A percentile compares a stretch with the other conserved stretches of the same genome.
Conservation (phyloP, 1,140 invertebrate species). For the Drosophila fuyamai region DNA sequence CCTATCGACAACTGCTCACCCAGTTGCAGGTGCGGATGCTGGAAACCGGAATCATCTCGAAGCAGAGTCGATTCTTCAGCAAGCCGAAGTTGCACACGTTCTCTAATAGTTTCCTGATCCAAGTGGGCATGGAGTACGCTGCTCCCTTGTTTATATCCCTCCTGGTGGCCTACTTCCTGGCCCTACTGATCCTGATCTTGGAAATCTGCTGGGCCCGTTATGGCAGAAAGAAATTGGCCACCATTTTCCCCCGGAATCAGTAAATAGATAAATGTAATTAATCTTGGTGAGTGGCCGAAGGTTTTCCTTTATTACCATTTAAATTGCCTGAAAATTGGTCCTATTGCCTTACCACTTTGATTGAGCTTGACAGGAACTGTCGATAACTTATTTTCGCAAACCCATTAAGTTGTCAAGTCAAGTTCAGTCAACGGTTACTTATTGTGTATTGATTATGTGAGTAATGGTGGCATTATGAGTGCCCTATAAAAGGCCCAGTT, state of each 20-base stretch:
- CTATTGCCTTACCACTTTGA: neutral
- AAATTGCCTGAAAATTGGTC: conserved; percentile 8
- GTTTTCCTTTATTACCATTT: neutral
- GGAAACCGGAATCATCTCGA: conserved; percentile 67
- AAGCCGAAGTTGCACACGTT: conserved; percentile 67
- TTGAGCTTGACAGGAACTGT: conserved; percentile 5
- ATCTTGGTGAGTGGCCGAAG: conserved; percentile 1
- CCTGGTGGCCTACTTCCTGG: conserved; percentile 50
- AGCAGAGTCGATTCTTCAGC: conserved; percentile 59
- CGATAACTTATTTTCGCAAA: neutral
- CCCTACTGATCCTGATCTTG: conserved; percentile 47
- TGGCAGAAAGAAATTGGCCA: neutral
- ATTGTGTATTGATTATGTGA: conserved; percentile 28
- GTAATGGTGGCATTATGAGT: conserved; percentile 22
- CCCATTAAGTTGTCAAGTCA: conserved; percentile 39
- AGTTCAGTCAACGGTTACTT: conserved; percentile 3
- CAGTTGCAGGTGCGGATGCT: conserved; percentile 57
- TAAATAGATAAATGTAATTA: neutral
- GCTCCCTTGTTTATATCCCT: conserved; percentile 70
- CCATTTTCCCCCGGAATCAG: neutral
- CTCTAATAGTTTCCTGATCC: conserved; percentile 72
- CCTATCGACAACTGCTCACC: conserved; percentile 65
- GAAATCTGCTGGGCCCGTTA: conserved; percentile 52
- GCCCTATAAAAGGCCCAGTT: conserved; percentile 46
- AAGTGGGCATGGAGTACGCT: conserved; percentile 80